These are phyloP conservation scores for Mirza zaza DNA, from an alignment of 2,113 vertebrate species.

Conservation along the genomic window DNA sequence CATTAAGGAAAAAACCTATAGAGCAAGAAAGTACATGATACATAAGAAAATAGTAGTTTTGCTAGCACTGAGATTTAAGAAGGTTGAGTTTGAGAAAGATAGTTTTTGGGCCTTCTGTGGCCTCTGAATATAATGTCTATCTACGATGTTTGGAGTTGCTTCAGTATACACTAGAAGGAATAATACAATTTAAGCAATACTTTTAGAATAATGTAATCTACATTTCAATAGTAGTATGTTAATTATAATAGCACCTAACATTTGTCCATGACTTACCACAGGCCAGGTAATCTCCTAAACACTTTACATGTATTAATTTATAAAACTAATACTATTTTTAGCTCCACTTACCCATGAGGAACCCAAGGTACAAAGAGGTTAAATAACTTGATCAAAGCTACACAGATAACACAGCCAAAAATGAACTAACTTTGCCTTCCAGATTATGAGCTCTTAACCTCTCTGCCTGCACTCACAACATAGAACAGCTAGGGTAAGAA, in stretches of 20 bases:
- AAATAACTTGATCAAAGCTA: not conserved
- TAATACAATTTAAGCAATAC: not conserved
- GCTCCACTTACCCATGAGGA: not conserved
- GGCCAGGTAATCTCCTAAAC: not conserved
- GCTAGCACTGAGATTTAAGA: not conserved
- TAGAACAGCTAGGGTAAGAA: accelerated
- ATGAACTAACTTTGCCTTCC: not conserved
- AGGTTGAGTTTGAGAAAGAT: not conserved
- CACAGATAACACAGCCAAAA: not conserved
- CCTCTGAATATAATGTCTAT: not conserved
- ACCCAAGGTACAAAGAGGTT: not conserved
- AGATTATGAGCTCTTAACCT: not conserved
- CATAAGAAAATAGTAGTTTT: not conserved
- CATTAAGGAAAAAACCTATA: not conserved
- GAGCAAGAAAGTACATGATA: not conserved
- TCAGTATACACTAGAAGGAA: not conserved
- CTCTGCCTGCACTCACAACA: not conserved
- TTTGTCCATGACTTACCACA: not conserved
- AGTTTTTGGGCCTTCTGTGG: not conserved
- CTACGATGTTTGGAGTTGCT: not conserved
- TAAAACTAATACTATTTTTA: not conserved
- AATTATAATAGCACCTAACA: not conserved
- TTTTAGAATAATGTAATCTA: not conserved
- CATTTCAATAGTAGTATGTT: not conserved
- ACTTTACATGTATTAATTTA: not conserved